Evolutionary conservation across 53 echinoderm and acorn worm species (phyloP).

Genomic region (Apostichopus leukothele): DNA sequence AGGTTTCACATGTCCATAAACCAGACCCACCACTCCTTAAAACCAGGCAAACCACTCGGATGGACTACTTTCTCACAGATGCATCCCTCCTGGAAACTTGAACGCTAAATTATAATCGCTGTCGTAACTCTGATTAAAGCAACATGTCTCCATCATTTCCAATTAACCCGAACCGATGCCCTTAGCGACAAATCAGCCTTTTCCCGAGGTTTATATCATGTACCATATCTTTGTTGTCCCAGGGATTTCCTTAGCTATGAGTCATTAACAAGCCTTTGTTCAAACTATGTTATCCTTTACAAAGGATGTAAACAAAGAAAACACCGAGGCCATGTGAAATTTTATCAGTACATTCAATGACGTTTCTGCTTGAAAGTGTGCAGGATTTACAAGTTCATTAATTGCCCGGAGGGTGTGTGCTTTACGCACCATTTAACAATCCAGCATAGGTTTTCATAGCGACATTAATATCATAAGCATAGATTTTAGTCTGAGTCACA

Average conservation of each 20-base stretch:
- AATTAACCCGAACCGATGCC: constrained; percentile 8
- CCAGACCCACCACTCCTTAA: neutral
- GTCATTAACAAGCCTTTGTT: constrained; percentile 30
- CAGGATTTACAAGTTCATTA: constrained; percentile 5
- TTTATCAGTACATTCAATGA: neutral
- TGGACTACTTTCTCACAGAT: neutral
- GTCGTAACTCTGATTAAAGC: constrained; percentile 22
- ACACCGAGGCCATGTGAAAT: neutral
- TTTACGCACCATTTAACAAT: constrained; percentile 23
- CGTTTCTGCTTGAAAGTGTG: neutral
- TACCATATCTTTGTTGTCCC: constrained; percentile 15
- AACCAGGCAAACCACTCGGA: neutral
- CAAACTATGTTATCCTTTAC: neutral
- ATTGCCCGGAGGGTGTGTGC: constrained; percentile 28
- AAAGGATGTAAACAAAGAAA: constrained; percentile 23
- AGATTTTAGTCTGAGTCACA: neutral
- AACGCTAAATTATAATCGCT: neutral
- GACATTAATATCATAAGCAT: neutral
- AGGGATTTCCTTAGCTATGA: constrained; percentile 29
- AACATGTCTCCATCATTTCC: constrained; percentile 35
- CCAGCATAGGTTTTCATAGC: neutral
- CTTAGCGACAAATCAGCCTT: constrained; percentile 10
- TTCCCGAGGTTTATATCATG: constrained; percentile 11
- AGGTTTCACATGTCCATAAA: too few relatives aligned
- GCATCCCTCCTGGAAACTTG: neutral